phyloP scores from a whole-genome alignment of 2,888 invertebrate genomes.

The Limnephilus lunatus region DNA sequence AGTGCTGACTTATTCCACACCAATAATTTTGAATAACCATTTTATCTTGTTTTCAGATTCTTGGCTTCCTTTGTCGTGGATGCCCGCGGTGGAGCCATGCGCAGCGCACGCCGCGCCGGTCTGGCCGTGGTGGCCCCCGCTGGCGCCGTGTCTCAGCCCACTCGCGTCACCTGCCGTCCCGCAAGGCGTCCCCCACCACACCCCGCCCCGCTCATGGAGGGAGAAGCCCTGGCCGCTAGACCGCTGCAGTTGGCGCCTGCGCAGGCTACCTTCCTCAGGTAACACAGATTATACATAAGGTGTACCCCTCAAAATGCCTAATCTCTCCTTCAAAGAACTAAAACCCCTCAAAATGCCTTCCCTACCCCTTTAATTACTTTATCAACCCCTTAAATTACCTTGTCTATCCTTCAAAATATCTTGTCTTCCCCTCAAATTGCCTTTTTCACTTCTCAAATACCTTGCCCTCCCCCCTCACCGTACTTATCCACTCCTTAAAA shows the following conservation, averaged over 20 bases:
- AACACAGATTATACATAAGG: conserved; percentile 59
- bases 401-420: no score
- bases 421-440: no score
- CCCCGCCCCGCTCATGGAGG: conserved; percentile 98
- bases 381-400: background rate
- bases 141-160: conserved; percentile 95
- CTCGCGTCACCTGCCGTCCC: conserved; percentile 91
- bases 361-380: background rate
- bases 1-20: background rate
- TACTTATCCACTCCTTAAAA: no score
- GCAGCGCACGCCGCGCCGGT: conserved; percentile 98
- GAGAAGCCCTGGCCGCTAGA: conserved; percentile 96
- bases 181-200: conserved; percentile 78
- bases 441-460: no score
- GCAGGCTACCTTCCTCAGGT: conserved; percentile 97
- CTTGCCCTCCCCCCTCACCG: no score
- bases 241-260: conserved; percentile 97
- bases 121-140: conserved; percentile 98
- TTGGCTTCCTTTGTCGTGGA: conserved; percentile 99
- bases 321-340: background rate
- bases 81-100: conserved; percentile 99
- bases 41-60: conserved; percentile 81
- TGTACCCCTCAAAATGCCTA: background rate
- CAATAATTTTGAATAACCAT: background rate
- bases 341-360: background rate